Evolutionary conservation across 2,888 invertebrate species (phyloP).

Genomic region (Punctoribates punctum): DNA sequence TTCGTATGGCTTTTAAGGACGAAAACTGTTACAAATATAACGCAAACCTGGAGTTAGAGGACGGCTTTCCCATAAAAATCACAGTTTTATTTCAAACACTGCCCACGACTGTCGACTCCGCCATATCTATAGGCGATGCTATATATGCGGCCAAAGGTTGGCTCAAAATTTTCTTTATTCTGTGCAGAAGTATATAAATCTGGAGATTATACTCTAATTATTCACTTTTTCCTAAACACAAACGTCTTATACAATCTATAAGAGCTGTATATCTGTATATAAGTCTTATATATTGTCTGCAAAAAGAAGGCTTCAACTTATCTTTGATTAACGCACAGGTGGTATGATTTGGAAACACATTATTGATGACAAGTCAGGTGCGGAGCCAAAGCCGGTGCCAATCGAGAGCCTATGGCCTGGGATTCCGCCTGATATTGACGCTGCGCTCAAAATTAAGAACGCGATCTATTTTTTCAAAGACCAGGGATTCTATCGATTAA

Average conservation of each 20-base stretch:
- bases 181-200: not conserved
- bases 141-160: conserved; percentile 12
- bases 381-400: not conserved
- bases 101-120: not conserved
- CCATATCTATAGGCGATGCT: not conserved
- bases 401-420: not conserved
- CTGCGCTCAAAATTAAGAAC: not conserved
- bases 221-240: too few relatives aligned
- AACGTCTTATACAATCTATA: not conserved
- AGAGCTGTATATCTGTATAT: not conserved
- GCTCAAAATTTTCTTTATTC: not conserved
- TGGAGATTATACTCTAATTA: not conserved
- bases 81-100: not conserved
- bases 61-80: conserved; percentile 27
- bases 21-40: not conserved
- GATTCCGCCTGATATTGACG: not conserved
- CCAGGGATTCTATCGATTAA: not conserved
- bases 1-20: not conserved
- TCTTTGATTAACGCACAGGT: not conserved
- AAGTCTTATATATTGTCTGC: not conserved
- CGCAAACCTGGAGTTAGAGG: not conserved
- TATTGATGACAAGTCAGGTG: not conserved
- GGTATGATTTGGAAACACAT: not conserved
- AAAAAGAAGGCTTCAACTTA: not conserved
- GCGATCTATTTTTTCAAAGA: conserved; percentile 14